These are phyloP conservation scores for Macropus fuliginosus DNA, from an alignment of 2,797 vertebrate genomes.

Conservation along the genomic window DNA sequence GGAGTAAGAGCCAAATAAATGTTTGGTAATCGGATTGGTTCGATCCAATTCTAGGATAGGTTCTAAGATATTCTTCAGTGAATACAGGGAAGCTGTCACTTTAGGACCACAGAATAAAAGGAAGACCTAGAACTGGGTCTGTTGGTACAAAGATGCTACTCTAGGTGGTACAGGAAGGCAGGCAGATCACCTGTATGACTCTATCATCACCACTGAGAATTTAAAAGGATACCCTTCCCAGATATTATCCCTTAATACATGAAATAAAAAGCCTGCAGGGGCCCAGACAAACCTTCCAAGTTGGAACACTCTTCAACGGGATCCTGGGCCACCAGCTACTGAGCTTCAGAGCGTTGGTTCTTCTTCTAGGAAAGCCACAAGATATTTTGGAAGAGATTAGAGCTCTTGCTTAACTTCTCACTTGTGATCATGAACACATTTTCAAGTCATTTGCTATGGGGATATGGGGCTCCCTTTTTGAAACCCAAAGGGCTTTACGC, in stretches of 20 bases:
- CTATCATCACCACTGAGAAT: background rate
- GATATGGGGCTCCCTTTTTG: background rate
- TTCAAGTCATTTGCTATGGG: background rate
- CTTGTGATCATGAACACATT: background rate
- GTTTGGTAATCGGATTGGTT: background rate
- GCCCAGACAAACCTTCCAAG: constrained; percentile 86
- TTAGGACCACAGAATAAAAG: background rate
- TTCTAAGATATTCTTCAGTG: background rate
- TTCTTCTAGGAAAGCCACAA: constrained; percentile 82
- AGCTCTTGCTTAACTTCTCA: background rate
- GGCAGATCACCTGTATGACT: background rate
- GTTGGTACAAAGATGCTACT: background rate
- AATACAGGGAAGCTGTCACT: background rate
- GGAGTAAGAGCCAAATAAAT: background rate
- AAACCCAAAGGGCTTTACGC: background rate
- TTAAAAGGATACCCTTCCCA: constrained; percentile 14
- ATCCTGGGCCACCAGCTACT: constrained; percentile 86
- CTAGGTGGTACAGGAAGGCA: background rate
- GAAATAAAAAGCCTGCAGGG: constrained; percentile 30
- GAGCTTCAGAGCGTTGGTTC: constrained; percentile 85
- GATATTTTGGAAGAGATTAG: constrained; percentile 42
- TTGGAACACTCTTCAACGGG: constrained; percentile 68
- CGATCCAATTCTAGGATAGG: background rate
- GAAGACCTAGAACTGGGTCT: background rate
- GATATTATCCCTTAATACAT: background rate